Percentiles rank a stretch among this genome's conserved stretches.
phyloP scores from a whole-genome alignment of 2,113 vertebrate genomes.

The Thryonomys swinderianus region DNA sequence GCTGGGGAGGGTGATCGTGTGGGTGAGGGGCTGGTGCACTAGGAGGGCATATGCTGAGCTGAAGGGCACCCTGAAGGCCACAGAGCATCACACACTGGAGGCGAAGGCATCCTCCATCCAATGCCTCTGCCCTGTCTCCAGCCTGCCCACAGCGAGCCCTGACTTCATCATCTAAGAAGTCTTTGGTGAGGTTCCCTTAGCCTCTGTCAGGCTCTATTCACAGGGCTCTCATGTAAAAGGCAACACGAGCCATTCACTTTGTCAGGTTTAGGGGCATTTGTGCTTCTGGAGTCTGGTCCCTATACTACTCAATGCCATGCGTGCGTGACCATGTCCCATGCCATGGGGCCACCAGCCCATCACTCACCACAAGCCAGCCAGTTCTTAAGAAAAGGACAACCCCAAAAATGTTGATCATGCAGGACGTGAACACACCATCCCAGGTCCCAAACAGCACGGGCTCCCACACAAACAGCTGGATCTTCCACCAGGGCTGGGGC shows the following conservation, averaged over 20 bases:
- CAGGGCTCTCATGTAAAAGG: neutral
- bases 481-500: slow-evolving; percentile 96
- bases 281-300: neutral
- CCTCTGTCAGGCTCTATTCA: neutral
- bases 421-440: slow-evolving; percentile 99
- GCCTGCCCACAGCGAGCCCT: neutral
- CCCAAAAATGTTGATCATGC: slow-evolving; percentile 99
- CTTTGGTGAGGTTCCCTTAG: neutral
- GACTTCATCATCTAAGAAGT: neutral
- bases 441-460: slow-evolving; percentile 97
- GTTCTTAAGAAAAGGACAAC: slow-evolving; percentile 98
- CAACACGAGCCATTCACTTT: neutral
- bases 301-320: neutral
- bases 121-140: neutral
- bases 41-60: neutral
- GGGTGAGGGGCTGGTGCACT: neutral
- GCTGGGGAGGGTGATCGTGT: neutral
- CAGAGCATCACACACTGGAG: neutral
- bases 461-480: slow-evolving; percentile 96
- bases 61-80: neutral
- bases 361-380: slow-evolving; percentile 95
- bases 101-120: neutral
- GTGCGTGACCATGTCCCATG: accelerated
- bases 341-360: neutral
- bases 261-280: neutral